Evolutionary conservation across 2,113 vertebrate genomes (phyloP).

Genomic region (Anolis carolinensis): DNA sequence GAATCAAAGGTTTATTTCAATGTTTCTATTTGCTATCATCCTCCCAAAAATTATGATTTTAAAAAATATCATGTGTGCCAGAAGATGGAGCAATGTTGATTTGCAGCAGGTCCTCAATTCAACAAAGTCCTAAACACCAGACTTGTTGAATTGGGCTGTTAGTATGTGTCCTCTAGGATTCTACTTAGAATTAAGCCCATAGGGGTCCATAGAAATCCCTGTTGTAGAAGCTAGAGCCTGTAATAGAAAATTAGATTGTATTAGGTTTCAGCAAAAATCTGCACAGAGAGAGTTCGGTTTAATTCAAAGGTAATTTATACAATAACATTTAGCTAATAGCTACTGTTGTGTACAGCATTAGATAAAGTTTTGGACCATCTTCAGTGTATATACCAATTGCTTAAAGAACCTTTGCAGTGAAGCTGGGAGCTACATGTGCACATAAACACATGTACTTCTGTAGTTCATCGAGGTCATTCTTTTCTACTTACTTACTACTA

Average conservation of each 20-base stretch:
- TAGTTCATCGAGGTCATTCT: not conserved
- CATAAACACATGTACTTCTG: not conserved
- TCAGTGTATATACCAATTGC: not conserved
- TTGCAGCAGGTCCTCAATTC: slow-evolving; percentile 35
- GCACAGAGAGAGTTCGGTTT: not conserved
- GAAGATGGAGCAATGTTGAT: slow-evolving; percentile 42
- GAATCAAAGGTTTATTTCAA: not conserved
- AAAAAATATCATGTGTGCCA: not conserved
- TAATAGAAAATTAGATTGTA: not conserved
- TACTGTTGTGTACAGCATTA: not conserved
- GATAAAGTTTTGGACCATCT: not conserved
- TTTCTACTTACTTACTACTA: not conserved
- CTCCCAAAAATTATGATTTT: not conserved
- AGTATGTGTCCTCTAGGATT: not conserved
- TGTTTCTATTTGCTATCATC: not conserved
- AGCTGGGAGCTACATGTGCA: not conserved
- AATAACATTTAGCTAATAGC: not conserved
- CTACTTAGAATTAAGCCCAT: not conserved
- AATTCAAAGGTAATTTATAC: not conserved
- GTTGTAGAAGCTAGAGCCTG: slow-evolving; percentile 7
- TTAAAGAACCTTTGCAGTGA: not conserved
- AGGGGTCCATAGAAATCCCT: not conserved
- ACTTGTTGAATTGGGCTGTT: not conserved
- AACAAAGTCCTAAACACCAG: not conserved
- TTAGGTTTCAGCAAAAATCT: not conserved